These are phyloP conservation scores for Drosophila histrio DNA, from an alignment of 2,888 invertebrate species.

Conservation along the genomic window DNA sequence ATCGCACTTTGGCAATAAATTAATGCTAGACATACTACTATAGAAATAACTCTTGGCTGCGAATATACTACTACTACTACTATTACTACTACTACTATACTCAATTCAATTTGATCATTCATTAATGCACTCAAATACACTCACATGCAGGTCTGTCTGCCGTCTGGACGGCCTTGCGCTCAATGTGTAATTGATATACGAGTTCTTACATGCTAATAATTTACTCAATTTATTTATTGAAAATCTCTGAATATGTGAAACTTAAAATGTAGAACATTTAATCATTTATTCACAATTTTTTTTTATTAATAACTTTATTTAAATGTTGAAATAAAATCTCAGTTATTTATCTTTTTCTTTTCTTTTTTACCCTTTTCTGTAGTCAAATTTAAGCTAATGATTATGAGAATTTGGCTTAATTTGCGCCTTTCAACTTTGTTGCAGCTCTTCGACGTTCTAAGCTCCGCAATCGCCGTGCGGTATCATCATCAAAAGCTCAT, in stretches of 20 bases:
- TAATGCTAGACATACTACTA: conserved; percentile 31
- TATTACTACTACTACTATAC: conserved; percentile 2
- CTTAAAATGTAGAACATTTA: neutral
- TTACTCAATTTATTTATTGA: conserved; percentile 10
- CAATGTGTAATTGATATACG: conserved; percentile 71
- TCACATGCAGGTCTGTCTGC: conserved; percentile 13
- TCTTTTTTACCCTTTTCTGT: neutral
- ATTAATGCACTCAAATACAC: conserved; percentile 51
- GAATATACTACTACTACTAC: neutral
- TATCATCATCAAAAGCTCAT: conserved; percentile 55
- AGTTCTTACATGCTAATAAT: conserved; percentile 9
- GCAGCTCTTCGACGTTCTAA: conserved; percentile 6
- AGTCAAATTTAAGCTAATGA: neutral
- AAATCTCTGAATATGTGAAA: neutral
- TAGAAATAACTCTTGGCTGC: conserved; percentile 10
- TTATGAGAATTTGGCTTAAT: conserved; percentile 5
- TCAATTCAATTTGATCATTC: conserved; percentile 48
- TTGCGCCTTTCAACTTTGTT: neutral
- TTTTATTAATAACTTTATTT: neutral
- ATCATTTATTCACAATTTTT: neutral
- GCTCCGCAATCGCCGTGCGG: neutral
- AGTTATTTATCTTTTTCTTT: neutral
- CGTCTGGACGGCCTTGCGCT: conserved; percentile 64
- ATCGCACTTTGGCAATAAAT: conserved; percentile 33
- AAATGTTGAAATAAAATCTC: neutral